Evolutionary conservation across 1,140 invertebrate species (phyloP).

Genomic region (Drosophila oshimai): DNA sequence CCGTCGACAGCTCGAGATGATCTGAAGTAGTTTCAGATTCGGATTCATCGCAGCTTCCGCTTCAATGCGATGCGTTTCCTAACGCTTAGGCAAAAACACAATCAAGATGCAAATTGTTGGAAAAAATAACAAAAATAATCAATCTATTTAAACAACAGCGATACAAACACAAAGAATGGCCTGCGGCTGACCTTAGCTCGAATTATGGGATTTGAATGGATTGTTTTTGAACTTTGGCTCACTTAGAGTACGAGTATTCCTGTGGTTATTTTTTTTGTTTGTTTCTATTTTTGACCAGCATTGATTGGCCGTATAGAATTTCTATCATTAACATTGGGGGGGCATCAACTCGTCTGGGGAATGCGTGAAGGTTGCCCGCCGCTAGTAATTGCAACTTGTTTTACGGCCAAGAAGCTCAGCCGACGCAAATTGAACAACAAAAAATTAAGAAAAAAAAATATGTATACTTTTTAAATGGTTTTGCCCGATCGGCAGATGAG

Average conservation of each 20-base stretch:
- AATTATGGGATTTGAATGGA: constrained; percentile 52
- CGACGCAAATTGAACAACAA: constrained; percentile 13
- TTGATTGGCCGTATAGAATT: constrained; percentile 59
- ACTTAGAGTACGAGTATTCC: constrained; percentile 21
- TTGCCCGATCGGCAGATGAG: constrained; percentile 69
- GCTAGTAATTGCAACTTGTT: constrained; percentile 62
- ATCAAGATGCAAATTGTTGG: constrained; percentile 74
- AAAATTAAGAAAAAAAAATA: not conserved
- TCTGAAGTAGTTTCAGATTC: constrained; percentile 13
- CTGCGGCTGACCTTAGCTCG: constrained; percentile 64
- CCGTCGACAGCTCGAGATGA: constrained; percentile 38
- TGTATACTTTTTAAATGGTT: constrained; percentile 76
- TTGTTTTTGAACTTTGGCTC: constrained; percentile 25
- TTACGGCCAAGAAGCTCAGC: constrained; percentile 30
- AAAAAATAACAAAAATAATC: constrained; percentile 70
- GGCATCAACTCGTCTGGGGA: constrained; percentile 50
- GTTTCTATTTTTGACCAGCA: constrained; percentile 3
- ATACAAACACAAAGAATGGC: constrained; percentile 42
- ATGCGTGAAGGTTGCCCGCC: constrained; percentile 69
- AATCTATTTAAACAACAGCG: constrained; percentile 69
- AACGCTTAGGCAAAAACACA: constrained; percentile 45
- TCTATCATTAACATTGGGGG: constrained; percentile 60
- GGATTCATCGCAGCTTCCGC: constrained; percentile 61
- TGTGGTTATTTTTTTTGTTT: constrained; percentile 21
- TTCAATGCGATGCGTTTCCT: constrained; percentile 43